Evolutionary conservation across 2,888 invertebrate species (phyloP), one percentile per base, ranked within the genome.

Genomic region (Sinohyriopsis cumingii): DNA sequence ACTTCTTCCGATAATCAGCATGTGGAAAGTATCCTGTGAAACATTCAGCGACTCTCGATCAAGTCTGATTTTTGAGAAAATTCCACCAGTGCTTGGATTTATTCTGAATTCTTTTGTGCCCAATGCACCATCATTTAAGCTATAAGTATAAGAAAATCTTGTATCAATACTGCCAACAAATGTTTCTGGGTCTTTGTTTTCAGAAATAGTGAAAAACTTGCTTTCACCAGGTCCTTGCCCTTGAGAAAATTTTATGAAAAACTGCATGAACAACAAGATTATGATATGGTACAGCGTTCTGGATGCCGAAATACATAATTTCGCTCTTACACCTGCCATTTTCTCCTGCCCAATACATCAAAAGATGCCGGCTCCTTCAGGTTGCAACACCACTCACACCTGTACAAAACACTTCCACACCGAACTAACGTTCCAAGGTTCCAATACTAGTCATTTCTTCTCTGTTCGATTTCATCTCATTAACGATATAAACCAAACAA

Each of bases 61-160:
- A 68, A 98, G 92, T 65, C 95, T 92, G 65, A 93, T 93, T 80
- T 94, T 94, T 15, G 89, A 89, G 20, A 96, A 96, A 55, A 98
- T 95, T 89, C 95, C 94, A 28, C 98, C 98, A 20, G 95, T 94
- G 20, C 93, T 93, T 19, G 95, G 93, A 89, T 98, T 95, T 75
- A 98, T 91, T 57, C 92, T 91, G 89, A 98, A 98, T 90, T 96
- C 96, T 81, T 66, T 53, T 33, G 60, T 61, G 45, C 67, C 73
- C 22, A 93, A 93, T 0, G 96, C 95, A 24, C 95, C 94, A 88
- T 97, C 97, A 91, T 96, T 97, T 90, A 98, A 96, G 76, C 96
- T 93, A 89, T 98, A 98, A 0, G 95, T 95, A 89, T 96, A 97
- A 73, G 95, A 95, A 6, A 94, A 93, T 89, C 95, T 95, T 12